These are phyloP conservation scores for Lophotis ruficrista DNA, from an alignment of 2,113 vertebrate genomes.

Conservation along the genomic window DNA sequence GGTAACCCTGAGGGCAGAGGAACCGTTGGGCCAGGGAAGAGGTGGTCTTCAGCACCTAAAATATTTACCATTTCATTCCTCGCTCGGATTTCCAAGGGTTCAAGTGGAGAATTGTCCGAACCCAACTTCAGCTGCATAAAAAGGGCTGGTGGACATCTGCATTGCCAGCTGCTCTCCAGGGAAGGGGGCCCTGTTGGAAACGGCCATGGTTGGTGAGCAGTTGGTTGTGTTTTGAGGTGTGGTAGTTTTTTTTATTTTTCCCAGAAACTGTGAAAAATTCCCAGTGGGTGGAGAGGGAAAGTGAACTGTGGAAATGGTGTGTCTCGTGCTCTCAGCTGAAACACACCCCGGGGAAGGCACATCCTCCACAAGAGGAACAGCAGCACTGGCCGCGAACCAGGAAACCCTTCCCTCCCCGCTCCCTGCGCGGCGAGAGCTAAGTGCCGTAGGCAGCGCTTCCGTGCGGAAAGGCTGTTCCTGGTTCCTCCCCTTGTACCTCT, in stretches of 20 bases:
- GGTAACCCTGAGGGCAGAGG: background rate
- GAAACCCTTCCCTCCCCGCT: background rate
- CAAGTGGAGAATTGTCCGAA: background rate
- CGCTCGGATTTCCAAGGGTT: background rate
- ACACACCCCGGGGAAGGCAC: slow-evolving; percentile 53
- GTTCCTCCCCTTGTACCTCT: background rate
- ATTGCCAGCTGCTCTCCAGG: background rate
- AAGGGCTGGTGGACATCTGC: background rate
- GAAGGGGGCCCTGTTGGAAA: background rate
- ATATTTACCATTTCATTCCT: background rate
- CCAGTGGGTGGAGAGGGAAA: slow-evolving; percentile 23
- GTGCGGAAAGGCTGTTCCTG: background rate
- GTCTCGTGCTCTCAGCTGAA: background rate
- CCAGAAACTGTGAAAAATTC: background rate
- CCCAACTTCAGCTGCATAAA: background rate
- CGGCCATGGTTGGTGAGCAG: background rate
- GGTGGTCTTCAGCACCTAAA: background rate
- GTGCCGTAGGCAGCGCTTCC: background rate
- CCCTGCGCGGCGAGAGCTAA: background rate
- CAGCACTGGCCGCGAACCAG: background rate
- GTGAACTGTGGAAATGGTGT: slow-evolving; percentile 17
- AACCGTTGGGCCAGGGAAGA: background rate
- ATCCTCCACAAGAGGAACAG: slow-evolving; percentile 40
- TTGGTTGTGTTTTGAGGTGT: background rate
- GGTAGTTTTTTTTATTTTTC: background rate